Conservation (phyloP, 2,888 invertebrate genomes). For the Galerucella calmariensis region DNA sequence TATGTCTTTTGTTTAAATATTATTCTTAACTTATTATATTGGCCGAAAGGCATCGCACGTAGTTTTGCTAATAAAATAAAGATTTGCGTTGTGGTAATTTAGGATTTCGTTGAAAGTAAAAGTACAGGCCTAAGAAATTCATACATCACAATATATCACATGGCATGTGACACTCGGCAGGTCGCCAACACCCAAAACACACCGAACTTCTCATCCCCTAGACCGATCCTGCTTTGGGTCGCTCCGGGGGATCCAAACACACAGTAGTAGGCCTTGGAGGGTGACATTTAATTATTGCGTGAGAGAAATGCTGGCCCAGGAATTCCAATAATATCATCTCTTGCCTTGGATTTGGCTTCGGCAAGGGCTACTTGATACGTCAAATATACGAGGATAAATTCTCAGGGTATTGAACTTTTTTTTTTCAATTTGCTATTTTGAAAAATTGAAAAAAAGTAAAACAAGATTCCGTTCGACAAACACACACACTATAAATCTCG, state of each 20-base stretch:
- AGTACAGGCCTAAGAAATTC: slow-evolving; percentile 10
- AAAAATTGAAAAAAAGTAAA: not conserved
- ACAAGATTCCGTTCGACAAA: not conserved
- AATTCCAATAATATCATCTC: slow-evolving; percentile 56
- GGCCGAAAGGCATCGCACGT: no score
- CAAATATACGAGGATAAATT: not conserved
- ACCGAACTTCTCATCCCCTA: slow-evolving; percentile 13
- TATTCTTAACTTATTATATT: no score
- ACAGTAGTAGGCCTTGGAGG: slow-evolving; percentile 51
- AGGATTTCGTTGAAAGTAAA: not conserved
- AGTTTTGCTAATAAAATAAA: no score
- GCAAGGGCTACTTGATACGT: not conserved
- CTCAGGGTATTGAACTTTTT: no score
- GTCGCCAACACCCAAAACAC: slow-evolving; percentile 18
- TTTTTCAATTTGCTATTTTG: not conserved
- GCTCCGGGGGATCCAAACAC: slow-evolving; percentile 48
- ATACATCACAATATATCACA: slow-evolving; percentile 29
- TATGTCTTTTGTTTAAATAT: no score
- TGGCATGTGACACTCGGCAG: slow-evolving; percentile 24
- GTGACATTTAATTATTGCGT: slow-evolving; percentile 56
- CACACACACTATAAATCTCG: not conserved
- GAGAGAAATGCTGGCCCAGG: slow-evolving; percentile 47
- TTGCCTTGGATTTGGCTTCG: slow-evolving; percentile 4
- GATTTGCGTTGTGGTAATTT: not conserved
- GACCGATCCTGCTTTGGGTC: slow-evolving; percentile 40